Base-by-base conservation (phyloP, 2,113 vertebrate genomes). In the Zosterops borbonicus region DNA sequence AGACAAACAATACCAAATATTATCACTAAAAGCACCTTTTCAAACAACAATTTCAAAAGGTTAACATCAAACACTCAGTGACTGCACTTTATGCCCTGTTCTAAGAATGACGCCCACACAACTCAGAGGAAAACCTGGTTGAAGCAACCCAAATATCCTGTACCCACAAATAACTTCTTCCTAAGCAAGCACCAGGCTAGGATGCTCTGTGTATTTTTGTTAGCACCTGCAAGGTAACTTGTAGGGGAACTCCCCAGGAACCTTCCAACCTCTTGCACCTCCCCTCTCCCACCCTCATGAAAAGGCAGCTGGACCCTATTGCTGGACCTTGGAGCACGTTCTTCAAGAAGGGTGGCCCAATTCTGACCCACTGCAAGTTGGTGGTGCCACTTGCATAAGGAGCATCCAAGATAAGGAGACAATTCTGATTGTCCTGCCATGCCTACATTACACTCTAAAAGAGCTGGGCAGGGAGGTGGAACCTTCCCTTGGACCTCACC, bases 1-100 rank as follows among this genome's bases (percentile, higher is more conserved):
- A 49, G 64, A 65, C 83, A 94, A 94, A 91, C 35, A 71, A 59
- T 13, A 77, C 35, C 80, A 88, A 93, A 67, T 76, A 86, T 74
- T 85, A 76, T 47, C 79, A 81, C 71, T 67, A 62, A 76, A 88
- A 80, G 28, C 50, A 85, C 44, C 35, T 95, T 88, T 70, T 77
- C 78, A 82, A 94, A 87, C 42, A 89, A 50, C 28, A 39, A 5
- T 37, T 79, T 81, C 33, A 60, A 69, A 89, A 91, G 83, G 69
- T 75, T 56, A 90, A 60, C 41, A 90, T 63, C 77, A 58, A 87
- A 82, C 47, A 68, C n/a, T 52, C 49, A 63, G 47, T 0, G 0
- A 63, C 55, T 70, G 42, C 64, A 62, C 55, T 50, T 83, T 87
- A 53, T 0, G 0, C 19, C 35, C 1, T 1, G 9, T 76, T 71